Percentiles rank a stretch among this genome's conserved stretches.
Evolutionary conservation across 2,888 invertebrate species (phyloP).

Genomic region (Listrodromus nycthemerus): DNA sequence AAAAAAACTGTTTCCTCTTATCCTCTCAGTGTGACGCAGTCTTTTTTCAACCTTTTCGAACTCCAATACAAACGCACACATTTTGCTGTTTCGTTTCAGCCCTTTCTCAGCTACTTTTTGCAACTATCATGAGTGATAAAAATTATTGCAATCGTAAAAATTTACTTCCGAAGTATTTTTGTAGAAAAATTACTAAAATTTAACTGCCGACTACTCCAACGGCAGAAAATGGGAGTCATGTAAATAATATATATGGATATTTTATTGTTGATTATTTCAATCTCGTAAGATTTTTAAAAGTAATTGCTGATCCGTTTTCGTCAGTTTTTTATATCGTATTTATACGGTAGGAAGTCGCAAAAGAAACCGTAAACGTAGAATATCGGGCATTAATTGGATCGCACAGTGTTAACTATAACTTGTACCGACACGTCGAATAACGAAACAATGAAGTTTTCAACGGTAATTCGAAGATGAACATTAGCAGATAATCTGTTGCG

Average conservation of each 20-base stretch:
- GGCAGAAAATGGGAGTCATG: no score
- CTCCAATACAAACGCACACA: background rate
- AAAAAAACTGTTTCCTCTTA: constrained; percentile 16
- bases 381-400: background rate
- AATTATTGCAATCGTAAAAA: background rate
- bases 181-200: no score
- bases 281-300: no score
- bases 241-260: no score
- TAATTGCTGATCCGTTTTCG: no score
- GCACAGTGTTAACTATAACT: background rate
- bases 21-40: background rate
- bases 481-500: background rate
- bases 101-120: background rate
- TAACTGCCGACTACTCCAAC: no score
- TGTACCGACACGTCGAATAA: background rate
- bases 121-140: constrained; percentile 12
- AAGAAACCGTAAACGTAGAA: background rate
- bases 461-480: background rate
- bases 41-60: background rate
- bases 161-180: background rate
- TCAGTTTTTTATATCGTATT: background rate
- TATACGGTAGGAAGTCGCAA: background rate
- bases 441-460: background rate
- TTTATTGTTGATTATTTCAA: no score
- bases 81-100: background rate